phyloP scores from a whole-genome alignment of 2,113 vertebrate genomes.

The Poicephalus meyeri region DNA sequence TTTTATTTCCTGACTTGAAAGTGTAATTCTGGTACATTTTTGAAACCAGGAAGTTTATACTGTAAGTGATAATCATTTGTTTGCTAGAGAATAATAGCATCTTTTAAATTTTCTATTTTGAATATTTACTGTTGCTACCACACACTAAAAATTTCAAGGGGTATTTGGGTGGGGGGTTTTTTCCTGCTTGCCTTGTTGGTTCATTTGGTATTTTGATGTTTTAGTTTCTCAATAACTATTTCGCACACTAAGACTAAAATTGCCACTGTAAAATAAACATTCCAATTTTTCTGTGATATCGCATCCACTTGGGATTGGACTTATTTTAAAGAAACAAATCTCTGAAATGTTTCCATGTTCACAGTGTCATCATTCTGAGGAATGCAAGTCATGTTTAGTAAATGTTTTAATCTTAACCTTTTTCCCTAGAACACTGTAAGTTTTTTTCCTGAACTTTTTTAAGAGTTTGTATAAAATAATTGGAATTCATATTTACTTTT shows the following conservation, averaged over 20 bases:
- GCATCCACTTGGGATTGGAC: not conserved
- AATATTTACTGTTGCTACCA: not conserved
- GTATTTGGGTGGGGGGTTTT: fast-evolving
- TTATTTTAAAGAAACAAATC: not conserved
- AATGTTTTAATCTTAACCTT: not conserved
- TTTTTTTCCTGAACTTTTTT: not conserved
- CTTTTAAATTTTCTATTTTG: not conserved
- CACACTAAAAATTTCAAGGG: not conserved
- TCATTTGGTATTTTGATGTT: not conserved
- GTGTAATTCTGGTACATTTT: not conserved
- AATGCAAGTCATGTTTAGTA: not conserved
- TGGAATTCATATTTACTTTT: not conserved
- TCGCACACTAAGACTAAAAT: not conserved
- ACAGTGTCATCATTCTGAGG: not conserved
- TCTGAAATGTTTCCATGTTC: not conserved
- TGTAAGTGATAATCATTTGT: not conserved
- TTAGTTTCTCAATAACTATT: not conserved
- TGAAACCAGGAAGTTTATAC: not conserved
- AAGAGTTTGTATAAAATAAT: not conserved
- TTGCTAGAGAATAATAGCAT: not conserved
- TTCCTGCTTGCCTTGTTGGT: not conserved
- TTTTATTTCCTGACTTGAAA: not conserved
- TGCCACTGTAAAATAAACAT: not conserved
- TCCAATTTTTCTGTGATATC: not conserved
- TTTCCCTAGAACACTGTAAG: not conserved